Base-by-base conservation (phyloP, 2,797 vertebrate species). In the Sparidentex hasta region DNA sequence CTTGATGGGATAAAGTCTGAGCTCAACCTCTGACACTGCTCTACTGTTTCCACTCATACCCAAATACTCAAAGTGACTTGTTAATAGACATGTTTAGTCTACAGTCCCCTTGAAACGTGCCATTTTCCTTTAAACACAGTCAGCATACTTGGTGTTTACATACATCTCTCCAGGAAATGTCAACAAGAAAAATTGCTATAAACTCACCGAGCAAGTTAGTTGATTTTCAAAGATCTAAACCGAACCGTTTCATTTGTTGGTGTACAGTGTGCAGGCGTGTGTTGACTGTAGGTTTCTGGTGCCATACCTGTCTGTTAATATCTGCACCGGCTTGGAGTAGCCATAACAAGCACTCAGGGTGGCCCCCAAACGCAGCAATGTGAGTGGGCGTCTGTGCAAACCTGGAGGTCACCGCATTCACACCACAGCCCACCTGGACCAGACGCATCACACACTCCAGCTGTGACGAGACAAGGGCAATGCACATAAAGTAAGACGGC, bases 371-470 rank as follows among this genome's bases (percentile, higher is more conserved):
- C 62, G 98, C 98, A 74, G 98, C 98, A 74, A 98, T 98, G 92
- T 99, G 98, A 92, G 96, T 97, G 75, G 98, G 98, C 17, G 98
- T 99, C 96, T 99, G 98, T 58, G 98, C 97, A 89, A 98, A 99
- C 68, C 97, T 96, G 21, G 97, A 97, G 61, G 98, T 99, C 78
- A 96, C 92, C 2, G 95, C 92, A 81, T 99, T 99, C 84, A 99
- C 96, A 5, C 96, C 95, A 74, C 97, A 97, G 75, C 98, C 98
- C 69, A 96, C 97, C 94, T 97, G 96, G 83, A 99, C 96, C 94
- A 99, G 91, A 84, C 96, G 97, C 86, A 97, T 95, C 82, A 99
- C 94, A 85, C 98, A 99, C 93, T 99, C 98, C 97, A 99, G 87
- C 98, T 99, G 95, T 54, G 81, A 88, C 90, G 21, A 88, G 27